Evolutionary conservation across 2,888 invertebrate species (phyloP), one percentile per base, ranked within the genome.

Genomic region (Xanthorhoe spadicearia): DNA sequence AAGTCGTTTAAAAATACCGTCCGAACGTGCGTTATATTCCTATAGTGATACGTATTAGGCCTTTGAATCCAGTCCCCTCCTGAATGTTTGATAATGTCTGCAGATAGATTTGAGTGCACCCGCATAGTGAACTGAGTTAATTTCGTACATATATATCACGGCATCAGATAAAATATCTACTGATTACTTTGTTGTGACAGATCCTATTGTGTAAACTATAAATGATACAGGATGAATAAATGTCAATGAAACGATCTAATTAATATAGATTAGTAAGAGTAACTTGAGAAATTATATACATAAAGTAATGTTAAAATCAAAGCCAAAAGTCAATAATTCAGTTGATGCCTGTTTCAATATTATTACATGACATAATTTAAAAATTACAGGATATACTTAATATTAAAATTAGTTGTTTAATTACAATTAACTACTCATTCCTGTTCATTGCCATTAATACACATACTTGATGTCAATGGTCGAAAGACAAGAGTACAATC

Each of bases 31-130:
- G 28, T 17, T 23, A n/a, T 15, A 13, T 57, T 57, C 46, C 28
- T 43, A n/a, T 49, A 53, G 70, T 32, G n/a, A 77, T 65, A 78
- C 75, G 67, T 79, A 82, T 70, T 61, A 19, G 68, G 67, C 75
- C 73, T 63, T 65, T 74, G 81, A 78, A 80, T 84, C 74, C 74
- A 64, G 75, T 77, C 83, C 85, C 85, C 84, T 77, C 75, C 79
- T 82, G 80, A 84, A 88, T 84, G 81, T 86, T 87, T 83, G 89
- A 90, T 91, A 87, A 84, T 81, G 82, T 83, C 80, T 83, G 81
- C 82, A 86, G 89, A 90, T 90, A 87, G 80, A 83, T 83, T 80
- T 83, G 85, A 87, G 82, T 84, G 84, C 82, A 82, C 90, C 90
- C 90, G 90, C 89, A 90, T 84, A 76, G 79, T 83, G 78, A 78